Evolutionary conservation across 2,113 vertebrate species (phyloP), one percentile per base, ranked within the genome.

Genomic region (Atherinomorus stipes): DNA sequence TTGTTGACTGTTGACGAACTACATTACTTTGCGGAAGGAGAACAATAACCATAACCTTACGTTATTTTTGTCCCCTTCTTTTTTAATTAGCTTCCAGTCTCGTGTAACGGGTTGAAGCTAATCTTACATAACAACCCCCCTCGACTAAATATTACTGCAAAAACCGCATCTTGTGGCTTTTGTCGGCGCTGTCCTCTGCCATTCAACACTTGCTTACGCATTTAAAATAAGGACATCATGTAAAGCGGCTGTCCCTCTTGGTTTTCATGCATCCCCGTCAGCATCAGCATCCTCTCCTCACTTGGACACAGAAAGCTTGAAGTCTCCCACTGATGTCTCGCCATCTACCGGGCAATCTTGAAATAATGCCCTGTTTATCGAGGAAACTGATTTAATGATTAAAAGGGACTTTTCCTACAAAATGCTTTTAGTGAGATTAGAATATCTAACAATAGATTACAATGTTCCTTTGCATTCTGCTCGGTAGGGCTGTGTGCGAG

Each of bases 341-440:
- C 91, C 92, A 91, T 81, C 92, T 94, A 58, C 83, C 53, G 91
- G 91, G 77, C 65, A 84, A 75, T 66, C 69, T 71, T 50, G 49
- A 68, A 54, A 67, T 16, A 16, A 53, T 23, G 52, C 45, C 1
- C 23, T 26, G 9, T 31, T 12, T 16, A 7, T 49, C 8, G 63
- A 61, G 44, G 26, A 56, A 61, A 44, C 5, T 25, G 50, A 23
- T 83, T 68, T 72, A 11, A 69, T 50, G 49, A 73, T 45, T 50
- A 63, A 18, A 34, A 37, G 23, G 63, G 78, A 78, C 59, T 71
- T 76, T 22, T 54, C 15, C 49, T 34, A 44, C 38, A 26, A 59
- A 40, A n/a, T 6, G 51, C 69, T 77, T 77, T 71, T 49, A 78
- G 53, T 50, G 28, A 40, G 60, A 71, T 76, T 3, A 69, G 44